Conservation (phyloP, 2,888 invertebrate genomes). For the Brachyopa scutellaris region DNA sequence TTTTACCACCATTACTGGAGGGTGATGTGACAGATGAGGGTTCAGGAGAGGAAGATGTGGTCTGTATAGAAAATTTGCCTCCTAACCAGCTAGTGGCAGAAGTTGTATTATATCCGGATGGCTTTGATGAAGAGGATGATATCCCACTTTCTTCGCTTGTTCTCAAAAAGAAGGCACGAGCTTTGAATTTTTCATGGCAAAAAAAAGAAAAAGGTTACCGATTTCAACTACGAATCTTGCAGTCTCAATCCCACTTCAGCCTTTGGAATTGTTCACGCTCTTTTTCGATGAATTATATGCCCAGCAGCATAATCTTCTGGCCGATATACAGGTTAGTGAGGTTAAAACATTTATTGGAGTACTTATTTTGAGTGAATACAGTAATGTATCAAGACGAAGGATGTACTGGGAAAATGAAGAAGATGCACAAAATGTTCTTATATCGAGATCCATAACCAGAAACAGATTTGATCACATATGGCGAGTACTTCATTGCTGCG, state of each 20-base stretch:
- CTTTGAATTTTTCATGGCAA: background rate
- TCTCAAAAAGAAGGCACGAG: conserved; percentile 4
- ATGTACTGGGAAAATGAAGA: conserved; percentile 17
- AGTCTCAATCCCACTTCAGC: too few species aligned
- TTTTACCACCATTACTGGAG: conserved; percentile 21
- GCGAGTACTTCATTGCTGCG: conserved; percentile 5
- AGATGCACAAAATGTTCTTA: conserved; percentile 8
- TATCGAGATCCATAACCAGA: conserved; percentile 9
- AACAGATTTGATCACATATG: conserved; percentile 6
- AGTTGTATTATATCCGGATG: conserved; percentile 1
- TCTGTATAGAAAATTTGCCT: conserved; percentile 2
- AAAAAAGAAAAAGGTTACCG: background rate
- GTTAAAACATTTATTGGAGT: conserved; percentile 11
- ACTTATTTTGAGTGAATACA: conserved; percentile 12
- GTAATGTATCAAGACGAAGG: background rate
- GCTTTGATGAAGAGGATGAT: conserved; percentile 7
- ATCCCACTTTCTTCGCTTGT: background rate
- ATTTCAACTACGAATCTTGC: too few species aligned
- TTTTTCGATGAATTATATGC: conserved; percentile 11
- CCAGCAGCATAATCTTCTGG: conserved; percentile 11
- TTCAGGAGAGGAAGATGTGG: too few species aligned
- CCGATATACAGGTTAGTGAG: conserved; percentile 15
- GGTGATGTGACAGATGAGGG: background rate
- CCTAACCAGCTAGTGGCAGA: conserved; percentile 11
- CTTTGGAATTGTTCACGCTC: background rate